Percentiles rank a stretch among this genome's conserved stretches.
phyloP scores from a whole-genome alignment of 2,113 vertebrate genomes.

The Electrona antarctica region DNA sequence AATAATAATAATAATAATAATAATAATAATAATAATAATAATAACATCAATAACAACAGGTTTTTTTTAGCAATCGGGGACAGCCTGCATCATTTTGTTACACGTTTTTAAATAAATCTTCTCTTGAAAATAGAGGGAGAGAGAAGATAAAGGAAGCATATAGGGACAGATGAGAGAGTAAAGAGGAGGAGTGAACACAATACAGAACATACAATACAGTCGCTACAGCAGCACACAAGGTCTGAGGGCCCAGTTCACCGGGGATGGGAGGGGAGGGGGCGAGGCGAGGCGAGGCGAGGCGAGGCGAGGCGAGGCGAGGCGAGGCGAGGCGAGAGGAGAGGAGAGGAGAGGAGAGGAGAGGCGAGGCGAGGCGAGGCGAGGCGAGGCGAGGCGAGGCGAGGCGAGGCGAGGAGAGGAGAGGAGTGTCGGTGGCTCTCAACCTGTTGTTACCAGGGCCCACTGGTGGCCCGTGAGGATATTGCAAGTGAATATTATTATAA shows the following conservation, averaged over 20 bases:
- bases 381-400: too few species aligned
- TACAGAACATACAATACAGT: slow-evolving; percentile 52
- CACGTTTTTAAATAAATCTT: slow-evolving; percentile 80
- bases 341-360: too few species aligned
- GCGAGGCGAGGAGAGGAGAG: too few species aligned
- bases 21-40: slow-evolving; percentile 70
- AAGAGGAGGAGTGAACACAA: slow-evolving; percentile 36
- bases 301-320: too few species aligned
- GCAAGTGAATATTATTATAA: too few species aligned
- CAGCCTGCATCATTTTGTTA: slow-evolving; percentile 83
- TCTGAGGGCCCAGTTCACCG: slow-evolving; percentile 68
- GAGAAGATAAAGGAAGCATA: slow-evolving; percentile 44
- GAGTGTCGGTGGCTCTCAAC: too few species aligned
- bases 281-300: too few species aligned
- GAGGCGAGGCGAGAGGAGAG: too few species aligned
- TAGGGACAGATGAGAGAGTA: slow-evolving; percentile 60
- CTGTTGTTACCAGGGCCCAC: too few species aligned
- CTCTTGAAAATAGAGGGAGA: slow-evolving; percentile 73
- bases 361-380: too few species aligned
- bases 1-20: slow-evolving; percentile 63
- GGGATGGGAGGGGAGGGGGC: slow-evolving; percentile 29
- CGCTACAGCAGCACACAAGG: slow-evolving; percentile 75
- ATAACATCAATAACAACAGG: slow-evolving; percentile 62
- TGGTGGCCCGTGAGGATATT: too few species aligned
- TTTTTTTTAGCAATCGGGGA: slow-evolving; percentile 80